Base-by-base conservation (phyloP, 2,888 invertebrate genomes). In the Lutraria lutraria region DNA sequence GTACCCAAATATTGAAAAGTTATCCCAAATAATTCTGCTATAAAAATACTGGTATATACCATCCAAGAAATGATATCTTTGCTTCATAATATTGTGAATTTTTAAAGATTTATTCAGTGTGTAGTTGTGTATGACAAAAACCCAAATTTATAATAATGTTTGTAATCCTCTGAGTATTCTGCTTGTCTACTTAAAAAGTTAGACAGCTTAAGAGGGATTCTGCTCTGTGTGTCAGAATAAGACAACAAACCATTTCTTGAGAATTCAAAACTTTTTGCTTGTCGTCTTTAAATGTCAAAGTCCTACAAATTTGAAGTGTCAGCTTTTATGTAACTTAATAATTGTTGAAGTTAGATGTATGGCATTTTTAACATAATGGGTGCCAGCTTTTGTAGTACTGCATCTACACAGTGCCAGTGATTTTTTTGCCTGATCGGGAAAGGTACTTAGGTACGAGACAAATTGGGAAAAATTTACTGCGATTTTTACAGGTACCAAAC, bases 191-290 rank as follows among this genome's bases (percentile, higher is more conserved):
- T 15, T 29, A 72, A 15, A 15, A 72, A 29, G 12, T 72, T 72
- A 13, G 72, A 72, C 72, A 72, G 72, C 72, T 72, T 72, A 72
- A 72, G 72, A 72, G 72, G 31, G 15, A 12, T 16, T 31, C 29
- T 72, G 72, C 72, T 72, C 72, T 15, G 72, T 72, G 12, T 72
- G 72, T 72, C 72, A 72, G n/a, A 72, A 72, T 29, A 72, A 72
- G 72, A 72, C 72, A 72, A 31, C 31, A 72, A 19, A 72, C 19
- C 2, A n/a, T 31, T 72, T 72, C 31, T 31, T 72, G 29, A 72
- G 19, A 29, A 72, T 31, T 72, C 72, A 31, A 29, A 25, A 72
- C 13, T 72, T 72, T 72, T 72, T 31, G 13, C 56, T 72, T 72
- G 72, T n/a, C n/a, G 29, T 72, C 31, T 31, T 72, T 19, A 56